Evolutionary conservation across 2,113 vertebrate species (phyloP).

Genomic region (Azemiops feae): DNA sequence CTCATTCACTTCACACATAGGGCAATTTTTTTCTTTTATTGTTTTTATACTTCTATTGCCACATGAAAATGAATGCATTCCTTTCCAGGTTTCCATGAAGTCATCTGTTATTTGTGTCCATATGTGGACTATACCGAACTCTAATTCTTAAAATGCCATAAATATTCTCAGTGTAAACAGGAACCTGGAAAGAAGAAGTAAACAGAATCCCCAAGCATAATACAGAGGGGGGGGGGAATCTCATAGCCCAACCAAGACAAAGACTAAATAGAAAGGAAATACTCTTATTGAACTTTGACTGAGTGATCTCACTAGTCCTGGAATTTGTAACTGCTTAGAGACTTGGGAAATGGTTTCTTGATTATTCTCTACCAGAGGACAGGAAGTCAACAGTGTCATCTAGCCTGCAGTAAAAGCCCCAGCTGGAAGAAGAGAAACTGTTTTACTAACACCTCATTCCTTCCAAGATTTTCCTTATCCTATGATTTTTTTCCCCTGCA

Average conservation of each 20-base stretch:
- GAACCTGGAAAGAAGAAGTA: slow-evolving; percentile 13
- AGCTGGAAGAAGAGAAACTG: background rate
- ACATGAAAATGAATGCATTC: background rate
- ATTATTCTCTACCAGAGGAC: background rate
- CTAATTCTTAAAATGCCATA: slow-evolving; percentile 15
- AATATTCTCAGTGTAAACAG: slow-evolving; percentile 23
- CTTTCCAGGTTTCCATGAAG: background rate
- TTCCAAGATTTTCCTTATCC: background rate
- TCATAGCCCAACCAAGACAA: background rate
- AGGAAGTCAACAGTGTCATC: background rate
- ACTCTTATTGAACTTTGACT: slow-evolving; percentile 14
- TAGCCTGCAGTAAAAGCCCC: background rate
- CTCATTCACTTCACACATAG: background rate
- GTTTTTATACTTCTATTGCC: background rate
- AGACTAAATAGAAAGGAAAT: slow-evolving; percentile 4
- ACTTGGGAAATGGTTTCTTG: slow-evolving; percentile 14
- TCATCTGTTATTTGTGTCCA: background rate
- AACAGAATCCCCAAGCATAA: background rate
- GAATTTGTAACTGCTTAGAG: background rate
- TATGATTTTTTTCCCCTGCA: background rate
- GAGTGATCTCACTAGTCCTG: background rate
- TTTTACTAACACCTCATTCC: background rate
- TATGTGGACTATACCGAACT: background rate
- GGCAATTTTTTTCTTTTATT: background rate
- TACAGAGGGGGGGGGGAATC: background rate